phyloP scores from a whole-genome alignment of 2,113 vertebrate species.

The Calidris pugnax region DNA sequence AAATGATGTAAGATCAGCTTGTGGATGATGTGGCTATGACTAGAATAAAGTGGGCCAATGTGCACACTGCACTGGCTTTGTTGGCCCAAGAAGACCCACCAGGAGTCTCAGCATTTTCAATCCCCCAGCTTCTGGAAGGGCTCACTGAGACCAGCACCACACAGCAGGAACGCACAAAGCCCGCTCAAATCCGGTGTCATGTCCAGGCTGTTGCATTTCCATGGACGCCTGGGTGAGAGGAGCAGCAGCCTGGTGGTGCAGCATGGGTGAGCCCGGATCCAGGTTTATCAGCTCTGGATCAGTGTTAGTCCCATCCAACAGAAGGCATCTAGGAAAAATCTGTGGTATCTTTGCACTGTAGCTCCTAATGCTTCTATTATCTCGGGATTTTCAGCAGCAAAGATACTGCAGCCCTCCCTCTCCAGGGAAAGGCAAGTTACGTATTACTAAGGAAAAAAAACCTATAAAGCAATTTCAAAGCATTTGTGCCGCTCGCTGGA shows the following conservation, averaged over 20 bases:
- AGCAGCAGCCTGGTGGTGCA: background rate
- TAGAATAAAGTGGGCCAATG: background rate
- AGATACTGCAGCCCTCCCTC: background rate
- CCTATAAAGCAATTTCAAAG: background rate
- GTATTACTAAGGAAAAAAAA: background rate
- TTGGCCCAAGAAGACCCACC: background rate
- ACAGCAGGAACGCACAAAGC: background rate
- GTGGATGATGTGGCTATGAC: background rate
- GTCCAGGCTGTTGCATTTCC: background rate
- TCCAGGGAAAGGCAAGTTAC: background rate
- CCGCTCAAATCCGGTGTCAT: accelerated
- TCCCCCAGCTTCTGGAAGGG: background rate
- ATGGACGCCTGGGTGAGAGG: background rate
- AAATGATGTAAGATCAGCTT: background rate
- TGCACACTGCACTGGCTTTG: background rate
- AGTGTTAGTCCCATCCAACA: background rate
- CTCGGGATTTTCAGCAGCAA: background rate
- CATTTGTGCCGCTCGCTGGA: background rate
- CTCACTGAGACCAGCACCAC: background rate
- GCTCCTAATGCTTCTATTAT: background rate
- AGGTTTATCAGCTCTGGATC: background rate
- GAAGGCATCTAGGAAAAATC: background rate
- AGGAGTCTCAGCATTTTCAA: background rate
- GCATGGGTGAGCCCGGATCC: background rate
- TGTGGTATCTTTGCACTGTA: background rate